A percentile compares a stretch with the other conserved stretches of the same genome.
These are phyloP conservation scores for Anisognathus igniventris DNA, from an alignment of 2,797 vertebrate species.

Conservation along the genomic window DNA sequence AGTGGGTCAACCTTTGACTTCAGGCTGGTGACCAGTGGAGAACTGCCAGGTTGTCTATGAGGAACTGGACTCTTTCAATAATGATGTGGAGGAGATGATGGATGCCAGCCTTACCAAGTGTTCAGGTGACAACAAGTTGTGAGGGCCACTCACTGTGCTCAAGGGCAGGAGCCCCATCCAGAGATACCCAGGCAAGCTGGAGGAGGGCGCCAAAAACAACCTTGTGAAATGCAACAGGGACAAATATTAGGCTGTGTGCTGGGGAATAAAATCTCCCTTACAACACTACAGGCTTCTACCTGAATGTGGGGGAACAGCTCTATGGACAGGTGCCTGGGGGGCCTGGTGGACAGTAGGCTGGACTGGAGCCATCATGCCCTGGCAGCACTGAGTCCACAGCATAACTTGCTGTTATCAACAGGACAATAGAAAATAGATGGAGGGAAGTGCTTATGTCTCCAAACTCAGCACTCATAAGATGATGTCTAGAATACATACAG, in stretches of 20 bases:
- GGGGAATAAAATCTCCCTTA: not conserved
- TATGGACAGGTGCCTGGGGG: not conserved
- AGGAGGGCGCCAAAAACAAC: not conserved
- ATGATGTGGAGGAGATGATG: not conserved
- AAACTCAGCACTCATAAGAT: not conserved
- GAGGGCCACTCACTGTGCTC: rapidly evolving
- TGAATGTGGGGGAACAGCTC: not conserved
- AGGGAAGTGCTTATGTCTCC: not conserved
- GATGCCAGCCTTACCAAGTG: not conserved
- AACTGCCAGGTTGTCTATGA: rapidly evolving
- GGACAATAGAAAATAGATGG: not conserved
- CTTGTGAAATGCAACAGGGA: not conserved
- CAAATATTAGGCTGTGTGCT: not conserved
- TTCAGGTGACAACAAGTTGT: not conserved
- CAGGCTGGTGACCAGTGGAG: not conserved
- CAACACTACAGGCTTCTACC: not conserved
- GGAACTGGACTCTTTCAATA: not conserved
- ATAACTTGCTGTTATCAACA: rapidly evolving
- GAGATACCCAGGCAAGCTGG: not conserved
- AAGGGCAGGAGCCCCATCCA: not conserved
- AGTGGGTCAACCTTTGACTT: not conserved
- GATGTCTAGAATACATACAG: not conserved
- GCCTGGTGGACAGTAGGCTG: not conserved
- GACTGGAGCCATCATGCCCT: not conserved
- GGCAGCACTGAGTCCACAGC: not conserved